Percentiles rank a stretch among this genome's conserved stretches.
These are phyloP conservation scores for Cephus runcator DNA, from an alignment of 2,888 invertebrate species.

Conservation along the genomic window DNA sequence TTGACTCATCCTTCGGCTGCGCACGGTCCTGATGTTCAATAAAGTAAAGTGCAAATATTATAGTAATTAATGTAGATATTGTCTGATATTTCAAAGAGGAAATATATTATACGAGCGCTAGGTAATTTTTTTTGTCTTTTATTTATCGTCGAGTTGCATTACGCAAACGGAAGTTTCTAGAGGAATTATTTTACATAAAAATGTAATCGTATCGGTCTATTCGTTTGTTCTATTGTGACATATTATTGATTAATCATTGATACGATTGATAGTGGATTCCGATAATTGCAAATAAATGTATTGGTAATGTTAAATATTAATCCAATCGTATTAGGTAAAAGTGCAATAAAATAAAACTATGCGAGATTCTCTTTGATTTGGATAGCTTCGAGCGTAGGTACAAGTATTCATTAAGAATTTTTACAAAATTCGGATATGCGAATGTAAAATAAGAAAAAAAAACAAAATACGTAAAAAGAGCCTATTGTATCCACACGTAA, in stretches of 20 bases:
- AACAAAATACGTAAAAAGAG: not conserved
- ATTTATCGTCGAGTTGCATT: not conserved
- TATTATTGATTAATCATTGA: not conserved
- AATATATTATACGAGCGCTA: not conserved
- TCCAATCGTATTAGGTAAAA: not conserved
- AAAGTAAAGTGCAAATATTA: conserved; percentile 3
- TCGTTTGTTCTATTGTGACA: not conserved
- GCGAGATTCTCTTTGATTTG: not conserved
- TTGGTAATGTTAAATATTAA: not conserved
- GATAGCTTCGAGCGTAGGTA: not conserved
- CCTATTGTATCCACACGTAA: conserved; percentile 14
- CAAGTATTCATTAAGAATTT: not conserved
- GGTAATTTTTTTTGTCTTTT: not conserved
- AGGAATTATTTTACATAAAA: not conserved
- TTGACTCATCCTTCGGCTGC: not conserved
- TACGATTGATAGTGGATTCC: not conserved
- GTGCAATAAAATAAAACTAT: not conserved
- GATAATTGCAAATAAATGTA: not conserved
- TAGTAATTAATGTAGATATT: not conserved
- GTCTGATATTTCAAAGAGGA: not conserved
- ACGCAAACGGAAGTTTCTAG: not conserved
- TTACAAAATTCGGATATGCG: not conserved
- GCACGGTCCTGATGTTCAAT: not conserved
- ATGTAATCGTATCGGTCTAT: not conserved
- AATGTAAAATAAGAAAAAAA: not conserved